Percentiles rank a stretch among this genome's conserved stretches.
Conservation (phyloP, 92 coral and sea anemone species). For the Palythoa heliodiscus region DNA sequence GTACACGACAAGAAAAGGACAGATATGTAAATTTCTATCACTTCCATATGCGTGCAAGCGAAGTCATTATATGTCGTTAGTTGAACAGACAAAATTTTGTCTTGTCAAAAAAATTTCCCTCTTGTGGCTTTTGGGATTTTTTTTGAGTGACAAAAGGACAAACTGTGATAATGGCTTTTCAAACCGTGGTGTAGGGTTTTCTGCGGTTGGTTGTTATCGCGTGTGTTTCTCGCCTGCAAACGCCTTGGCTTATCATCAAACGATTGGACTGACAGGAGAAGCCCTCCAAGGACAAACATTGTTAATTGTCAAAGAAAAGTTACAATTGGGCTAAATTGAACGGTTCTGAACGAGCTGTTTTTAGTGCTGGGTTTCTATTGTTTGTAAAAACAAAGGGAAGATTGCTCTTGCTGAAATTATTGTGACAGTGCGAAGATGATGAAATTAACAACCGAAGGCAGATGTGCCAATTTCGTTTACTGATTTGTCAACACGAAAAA, state of each 20-base stretch:
- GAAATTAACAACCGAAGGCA: slow-evolving; percentile 92
- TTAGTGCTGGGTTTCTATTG: slow-evolving; percentile 56
- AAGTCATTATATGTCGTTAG: slow-evolving; percentile 81
- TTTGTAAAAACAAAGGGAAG: slow-evolving; percentile 65
- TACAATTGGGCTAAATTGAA: slow-evolving; percentile 83
- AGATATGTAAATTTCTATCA: slow-evolving; percentile 82
- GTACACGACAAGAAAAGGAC: slow-evolving; percentile 76
- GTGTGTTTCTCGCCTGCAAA: slow-evolving; percentile 68
- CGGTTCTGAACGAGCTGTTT: slow-evolving; percentile 50
- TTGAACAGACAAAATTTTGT: slow-evolving; percentile 54
- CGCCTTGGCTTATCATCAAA: slow-evolving; percentile 78
- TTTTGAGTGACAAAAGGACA: slow-evolving; percentile 65
- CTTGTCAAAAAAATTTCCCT: slow-evolving; percentile 60
- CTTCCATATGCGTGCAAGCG: slow-evolving; percentile 71
- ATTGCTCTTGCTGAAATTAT: slow-evolving; percentile 79
- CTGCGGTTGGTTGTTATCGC: slow-evolving; percentile 66
- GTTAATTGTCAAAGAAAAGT: slow-evolving; percentile 94
- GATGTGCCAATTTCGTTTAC: slow-evolving; percentile 97
- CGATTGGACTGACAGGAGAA: slow-evolving; percentile 72
- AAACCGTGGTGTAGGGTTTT: slow-evolving; percentile 62
- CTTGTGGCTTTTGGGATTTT: slow-evolving; percentile 59
- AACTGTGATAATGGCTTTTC: slow-evolving; percentile 64
- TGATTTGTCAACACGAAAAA: slow-evolving; percentile 75
- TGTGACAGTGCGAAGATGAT: slow-evolving; percentile 82
- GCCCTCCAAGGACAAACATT: slow-evolving; percentile 74